Evolutionary conservation across 2,113 vertebrate species (phyloP).

Genomic region (Prochilodus magdalenae): DNA sequence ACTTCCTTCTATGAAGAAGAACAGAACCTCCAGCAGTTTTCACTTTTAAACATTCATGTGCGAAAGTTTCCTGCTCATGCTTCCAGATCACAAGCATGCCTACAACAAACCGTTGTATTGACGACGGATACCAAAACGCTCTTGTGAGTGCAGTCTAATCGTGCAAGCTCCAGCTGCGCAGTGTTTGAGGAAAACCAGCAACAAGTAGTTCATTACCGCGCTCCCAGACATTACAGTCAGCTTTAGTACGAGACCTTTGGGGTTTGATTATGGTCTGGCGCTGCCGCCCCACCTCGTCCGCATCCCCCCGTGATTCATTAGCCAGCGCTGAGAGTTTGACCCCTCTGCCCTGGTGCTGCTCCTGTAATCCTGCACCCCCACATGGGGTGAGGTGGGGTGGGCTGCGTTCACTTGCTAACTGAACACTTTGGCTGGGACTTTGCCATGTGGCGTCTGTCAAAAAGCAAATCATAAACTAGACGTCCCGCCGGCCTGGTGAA

Average conservation of each 20-base stretch:
- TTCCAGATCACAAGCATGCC: neutral
- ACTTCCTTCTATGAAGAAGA: neutral
- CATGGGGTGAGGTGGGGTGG: too few species aligned
- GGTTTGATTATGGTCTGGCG: constrained; percentile 15
- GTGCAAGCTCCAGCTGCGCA: neutral
- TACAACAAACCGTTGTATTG: neutral
- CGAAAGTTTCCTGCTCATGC: neutral
- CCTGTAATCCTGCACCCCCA: neutral
- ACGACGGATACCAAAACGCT: neutral
- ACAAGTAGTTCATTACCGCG: neutral
- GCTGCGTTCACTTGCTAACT: neutral
- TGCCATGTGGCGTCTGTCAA: constrained; percentile 6
- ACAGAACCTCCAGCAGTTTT: neutral
- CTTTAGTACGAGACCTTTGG: constrained; percentile 12
- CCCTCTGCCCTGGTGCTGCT: constrained; percentile 31
- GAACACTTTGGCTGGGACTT: neutral
- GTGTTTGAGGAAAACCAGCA: neutral
- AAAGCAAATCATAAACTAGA: constrained; percentile 25
- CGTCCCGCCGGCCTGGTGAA: constrained; percentile 6
- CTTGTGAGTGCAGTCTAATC: neutral
- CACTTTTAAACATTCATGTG: neutral
- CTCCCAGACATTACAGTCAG: neutral
- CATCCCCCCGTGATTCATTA: constrained; percentile 41
- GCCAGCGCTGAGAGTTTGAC: constrained; percentile 29
- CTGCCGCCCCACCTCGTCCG: neutral